A percentile compares a stretch with the other conserved stretches of the same genome.
These are phyloP conservation scores for Chalcosyrphus nemorum DNA, from an alignment of 2,888 invertebrate genomes.

Conservation along the genomic window DNA sequence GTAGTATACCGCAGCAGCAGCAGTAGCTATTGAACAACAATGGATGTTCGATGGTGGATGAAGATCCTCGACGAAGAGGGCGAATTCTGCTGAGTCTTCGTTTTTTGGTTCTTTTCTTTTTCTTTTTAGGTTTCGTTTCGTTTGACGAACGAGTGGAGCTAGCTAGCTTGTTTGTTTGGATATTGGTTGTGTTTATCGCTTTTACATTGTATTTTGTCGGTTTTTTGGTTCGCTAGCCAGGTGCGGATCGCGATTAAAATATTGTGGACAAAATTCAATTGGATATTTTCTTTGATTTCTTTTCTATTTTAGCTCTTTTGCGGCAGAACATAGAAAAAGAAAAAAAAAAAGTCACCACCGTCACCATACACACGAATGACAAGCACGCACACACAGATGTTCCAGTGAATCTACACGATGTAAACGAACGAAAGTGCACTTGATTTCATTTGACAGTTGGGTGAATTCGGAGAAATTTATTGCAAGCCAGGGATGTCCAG, in stretches of 20 bases:
- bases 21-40: constrained; percentile 50
- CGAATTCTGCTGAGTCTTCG: constrained; percentile 21
- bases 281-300: constrained; percentile 28
- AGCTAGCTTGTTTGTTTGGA: constrained; percentile 17
- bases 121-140: neutral
- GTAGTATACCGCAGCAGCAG: constrained; percentile 25
- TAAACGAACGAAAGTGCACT: constrained; percentile 65
- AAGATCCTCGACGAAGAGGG: constrained; percentile 7
- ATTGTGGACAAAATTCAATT: constrained; percentile 15
- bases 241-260: constrained; percentile 17
- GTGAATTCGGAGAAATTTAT: constrained; percentile 18
- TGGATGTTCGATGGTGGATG: constrained; percentile 63
- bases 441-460: constrained; percentile 54
- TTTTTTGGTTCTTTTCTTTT: neutral
- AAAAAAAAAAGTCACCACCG: constrained; percentile 62
- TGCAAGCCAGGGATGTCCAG: constrained; percentile 39
- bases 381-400: constrained; percentile 43
- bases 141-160: neutral
- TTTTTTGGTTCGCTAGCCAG: constrained; percentile 15
- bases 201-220: constrained; percentile 7
- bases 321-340: constrained; percentile 54
- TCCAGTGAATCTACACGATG: constrained; percentile 43
- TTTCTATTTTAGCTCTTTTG: constrained; percentile 59
- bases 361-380: constrained; percentile 45
- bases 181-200: neutral